phyloP scores from a whole-genome alignment of 2,113 vertebrate species.

The Cichladusa arquata region DNA sequence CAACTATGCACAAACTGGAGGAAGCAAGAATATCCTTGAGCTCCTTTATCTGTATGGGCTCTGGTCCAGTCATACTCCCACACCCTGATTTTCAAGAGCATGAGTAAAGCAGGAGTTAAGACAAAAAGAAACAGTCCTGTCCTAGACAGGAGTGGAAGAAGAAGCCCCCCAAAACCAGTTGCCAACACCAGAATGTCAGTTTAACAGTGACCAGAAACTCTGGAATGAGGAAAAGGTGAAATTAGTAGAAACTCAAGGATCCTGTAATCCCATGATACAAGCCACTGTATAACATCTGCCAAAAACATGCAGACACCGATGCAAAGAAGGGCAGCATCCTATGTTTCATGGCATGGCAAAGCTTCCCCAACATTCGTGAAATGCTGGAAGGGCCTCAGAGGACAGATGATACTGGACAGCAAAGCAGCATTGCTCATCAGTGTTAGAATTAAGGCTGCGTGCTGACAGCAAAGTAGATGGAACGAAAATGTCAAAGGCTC shows the following conservation, averaged over 20 bases:
- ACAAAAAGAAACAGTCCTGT: not conserved
- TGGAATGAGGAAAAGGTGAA: not conserved
- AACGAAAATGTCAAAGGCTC: slow-evolving; percentile 36
- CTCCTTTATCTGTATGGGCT: not conserved
- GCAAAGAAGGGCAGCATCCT: not conserved
- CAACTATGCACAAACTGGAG: not conserved
- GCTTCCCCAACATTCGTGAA: not conserved
- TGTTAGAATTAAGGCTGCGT: not conserved
- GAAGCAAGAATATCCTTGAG: not conserved
- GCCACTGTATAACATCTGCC: not conserved
- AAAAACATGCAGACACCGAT: not conserved
- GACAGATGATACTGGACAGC: not conserved
- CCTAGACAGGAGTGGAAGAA: not conserved
- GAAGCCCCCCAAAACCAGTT: not conserved
- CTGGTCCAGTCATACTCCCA: not conserved
- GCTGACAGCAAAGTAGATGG: slow-evolving; percentile 31
- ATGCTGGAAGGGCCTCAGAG: not conserved
- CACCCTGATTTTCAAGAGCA: not conserved
- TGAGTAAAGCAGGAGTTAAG: not conserved
- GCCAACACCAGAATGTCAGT: not conserved
- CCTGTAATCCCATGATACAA: not conserved
- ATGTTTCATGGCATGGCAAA: not conserved
- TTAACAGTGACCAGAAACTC: not conserved
- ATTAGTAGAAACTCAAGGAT: not conserved
- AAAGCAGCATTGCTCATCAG: slow-evolving; percentile 41